phyloP scores from a whole-genome alignment of 2,888 invertebrate species.

The Osmoderma eremita region DNA sequence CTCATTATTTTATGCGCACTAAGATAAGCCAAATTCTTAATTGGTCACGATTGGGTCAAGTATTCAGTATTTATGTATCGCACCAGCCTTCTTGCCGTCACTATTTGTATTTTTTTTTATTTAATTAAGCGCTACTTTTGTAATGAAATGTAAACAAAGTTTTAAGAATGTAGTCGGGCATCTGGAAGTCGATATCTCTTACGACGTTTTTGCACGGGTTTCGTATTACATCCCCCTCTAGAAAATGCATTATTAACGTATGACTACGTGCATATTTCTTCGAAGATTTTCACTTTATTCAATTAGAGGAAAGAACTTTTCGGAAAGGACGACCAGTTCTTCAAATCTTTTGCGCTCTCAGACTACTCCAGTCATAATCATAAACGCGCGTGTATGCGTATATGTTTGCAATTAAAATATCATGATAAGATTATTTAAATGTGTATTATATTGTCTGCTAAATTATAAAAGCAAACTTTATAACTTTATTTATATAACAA shows the following conservation, averaged over 20 bases:
- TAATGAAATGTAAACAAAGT: slow-evolving; percentile 41
- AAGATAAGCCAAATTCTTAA: not conserved
- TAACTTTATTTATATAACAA: too few relatives aligned
- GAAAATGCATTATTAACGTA: slow-evolving; percentile 40
- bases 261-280: slow-evolving; percentile 25
- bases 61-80: slow-evolving; percentile 11
- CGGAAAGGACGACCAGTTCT: not conserved
- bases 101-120: slow-evolving; percentile 16
- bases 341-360: too few relatives aligned
- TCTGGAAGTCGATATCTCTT: slow-evolving; percentile 41
- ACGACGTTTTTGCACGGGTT: slow-evolving; percentile 39
- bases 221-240: slow-evolving; percentile 41
- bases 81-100: not conserved
- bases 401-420: too few relatives aligned
- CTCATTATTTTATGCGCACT: slow-evolving; percentile 36
- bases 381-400: too few relatives aligned
- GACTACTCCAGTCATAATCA: too few relatives aligned
- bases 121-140: slow-evolving; percentile 22
- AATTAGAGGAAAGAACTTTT: not conserved
- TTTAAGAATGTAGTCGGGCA: slow-evolving; percentile 38
- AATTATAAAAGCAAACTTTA: too few relatives aligned
- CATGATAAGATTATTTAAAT: too few relatives aligned
- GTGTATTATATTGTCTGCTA: too few relatives aligned
- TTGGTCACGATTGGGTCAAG: not conserved
- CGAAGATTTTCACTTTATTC: slow-evolving; percentile 14